Evolutionary conservation across 2,113 vertebrate genomes (phyloP), one percentile per base, ranked within the genome.

Genomic region (Eudyptes chrysolophus): DNA sequence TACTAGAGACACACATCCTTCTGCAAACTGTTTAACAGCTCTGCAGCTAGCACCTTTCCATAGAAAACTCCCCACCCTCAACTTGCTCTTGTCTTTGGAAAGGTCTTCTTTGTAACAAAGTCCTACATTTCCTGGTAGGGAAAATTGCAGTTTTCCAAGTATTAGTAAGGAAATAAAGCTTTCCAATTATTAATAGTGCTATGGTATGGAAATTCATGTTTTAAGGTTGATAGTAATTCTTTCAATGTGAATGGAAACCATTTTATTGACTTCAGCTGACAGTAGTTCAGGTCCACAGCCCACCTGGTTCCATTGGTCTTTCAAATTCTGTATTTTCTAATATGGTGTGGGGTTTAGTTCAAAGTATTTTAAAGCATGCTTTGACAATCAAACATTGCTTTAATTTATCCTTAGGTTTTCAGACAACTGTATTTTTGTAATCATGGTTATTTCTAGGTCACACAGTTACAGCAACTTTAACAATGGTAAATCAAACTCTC

Each of bases 361-460:
- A 90, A 94, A 90, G 49, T 38, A 12, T 94, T 97, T 93, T 89
- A 94, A 86, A 95, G 90, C 62, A 77, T 79, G 25, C 10, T 93
- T 92, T 96, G 75, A 65, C 62, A 95, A 74, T 57, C 88, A 91
- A 94, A 91, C 52, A 36, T 75, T 96, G 82, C 55, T 96, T 98
- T 96, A 92, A 98, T 97, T 97, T 97, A 78, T 87, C 66, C 38
- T 48, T 34, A 62, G 34, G 10, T 74, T 95, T 89, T 62, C 42
- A 57, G 69, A 95, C 27, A 89, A 68, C 26, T 8, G 3, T 61
- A 66, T 95, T 83, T 95, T 83, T 74, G 29, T 80, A 74, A 87
- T 79, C 69, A 76, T 72, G 64, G 54, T 92, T 83, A 52, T 66
- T 29, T 82, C 48, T 94, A 81, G 80, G 91, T 97, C 94, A 97